phyloP scores from a whole-genome alignment of 2,113 vertebrate genomes.

The Hipposideros armiger region DNA sequence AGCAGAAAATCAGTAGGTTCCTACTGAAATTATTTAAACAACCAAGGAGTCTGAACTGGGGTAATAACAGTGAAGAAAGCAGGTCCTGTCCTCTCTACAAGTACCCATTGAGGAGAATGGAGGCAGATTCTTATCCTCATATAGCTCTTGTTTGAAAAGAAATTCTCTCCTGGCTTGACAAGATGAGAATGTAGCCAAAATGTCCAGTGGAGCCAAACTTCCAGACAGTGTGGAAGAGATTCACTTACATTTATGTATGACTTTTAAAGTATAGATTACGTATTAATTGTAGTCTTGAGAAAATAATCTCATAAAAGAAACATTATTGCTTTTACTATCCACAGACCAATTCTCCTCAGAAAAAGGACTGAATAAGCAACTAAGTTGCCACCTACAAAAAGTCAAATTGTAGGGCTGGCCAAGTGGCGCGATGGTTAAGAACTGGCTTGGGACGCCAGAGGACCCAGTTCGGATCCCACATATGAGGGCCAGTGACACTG shows the following conservation, averaged over 20 bases:
- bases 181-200: background rate
- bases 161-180: background rate
- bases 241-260: background rate
- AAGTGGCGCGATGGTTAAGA: too few relatives aligned
- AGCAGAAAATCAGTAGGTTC: background rate
- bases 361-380: background rate
- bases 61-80: background rate
- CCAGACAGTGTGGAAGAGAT: background rate
- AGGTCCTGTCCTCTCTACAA: background rate
- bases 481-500: too few relatives aligned
- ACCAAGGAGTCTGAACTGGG: background rate
- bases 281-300: background rate
- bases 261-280: background rate
- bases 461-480: too few relatives aligned
- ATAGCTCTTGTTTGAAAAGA: background rate
- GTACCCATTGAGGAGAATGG: background rate
- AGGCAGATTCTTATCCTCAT: background rate
- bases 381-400: background rate
- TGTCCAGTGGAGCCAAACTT: background rate
- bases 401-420: background rate
- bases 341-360: slow-evolving; percentile 16
- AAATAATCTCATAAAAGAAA: slow-evolving; percentile 49
- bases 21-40: background rate
- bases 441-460: too few relatives aligned
- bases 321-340: background rate